Percentiles rank a stretch among this genome's conserved stretches.
These are phyloP conservation scores for Dynastes maya DNA, from an alignment of 2,888 invertebrate species.

Conservation along the genomic window DNA sequence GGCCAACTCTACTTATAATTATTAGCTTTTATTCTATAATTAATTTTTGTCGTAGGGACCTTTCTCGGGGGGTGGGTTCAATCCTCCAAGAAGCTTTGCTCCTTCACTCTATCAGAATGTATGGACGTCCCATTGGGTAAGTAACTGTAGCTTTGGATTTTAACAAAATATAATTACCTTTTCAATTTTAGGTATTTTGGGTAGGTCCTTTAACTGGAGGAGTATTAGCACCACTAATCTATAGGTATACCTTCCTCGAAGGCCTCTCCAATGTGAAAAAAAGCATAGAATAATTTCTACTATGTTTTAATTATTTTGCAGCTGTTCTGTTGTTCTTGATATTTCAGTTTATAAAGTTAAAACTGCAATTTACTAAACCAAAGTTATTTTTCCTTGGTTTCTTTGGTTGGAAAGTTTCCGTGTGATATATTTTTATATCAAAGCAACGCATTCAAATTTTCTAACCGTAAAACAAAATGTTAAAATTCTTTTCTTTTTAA, in stretches of 20 bases:
- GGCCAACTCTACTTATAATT: too few relatives aligned
- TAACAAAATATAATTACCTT: conserved; percentile 48
- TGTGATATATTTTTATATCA: too few relatives aligned
- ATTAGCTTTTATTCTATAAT: conserved; percentile 12
- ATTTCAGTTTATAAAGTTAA: too few relatives aligned
- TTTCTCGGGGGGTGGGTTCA: conserved; percentile 78
- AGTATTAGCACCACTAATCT: conserved; percentile 63
- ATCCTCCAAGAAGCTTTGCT: conserved; percentile 77
- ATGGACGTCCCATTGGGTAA: conserved; percentile 78
- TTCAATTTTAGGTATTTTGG: conserved; percentile 67
- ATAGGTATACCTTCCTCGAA: conserved; percentile 58
- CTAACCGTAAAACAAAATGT: too few relatives aligned
- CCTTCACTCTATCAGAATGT: conserved; percentile 78
- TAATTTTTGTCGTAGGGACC: conserved; percentile 73
- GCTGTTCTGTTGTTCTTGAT: neutral
- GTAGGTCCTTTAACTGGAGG: conserved; percentile 67
- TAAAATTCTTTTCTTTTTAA: too few relatives aligned
- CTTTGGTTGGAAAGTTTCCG: too few relatives aligned
- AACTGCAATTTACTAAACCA: too few relatives aligned
- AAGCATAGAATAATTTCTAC: neutral
- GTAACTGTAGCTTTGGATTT: too few relatives aligned
- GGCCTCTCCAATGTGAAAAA: conserved; percentile 46
- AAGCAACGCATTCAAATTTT: too few relatives aligned
- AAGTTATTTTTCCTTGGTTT: too few relatives aligned
- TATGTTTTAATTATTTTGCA: neutral